A percentile compares a stretch with the other conserved stretches of the same genome.
Evolutionary conservation across 30 jellyfish, hydroid and myxozoan genomes (phyloP).

Genomic region (Pelagia noctiluca): DNA sequence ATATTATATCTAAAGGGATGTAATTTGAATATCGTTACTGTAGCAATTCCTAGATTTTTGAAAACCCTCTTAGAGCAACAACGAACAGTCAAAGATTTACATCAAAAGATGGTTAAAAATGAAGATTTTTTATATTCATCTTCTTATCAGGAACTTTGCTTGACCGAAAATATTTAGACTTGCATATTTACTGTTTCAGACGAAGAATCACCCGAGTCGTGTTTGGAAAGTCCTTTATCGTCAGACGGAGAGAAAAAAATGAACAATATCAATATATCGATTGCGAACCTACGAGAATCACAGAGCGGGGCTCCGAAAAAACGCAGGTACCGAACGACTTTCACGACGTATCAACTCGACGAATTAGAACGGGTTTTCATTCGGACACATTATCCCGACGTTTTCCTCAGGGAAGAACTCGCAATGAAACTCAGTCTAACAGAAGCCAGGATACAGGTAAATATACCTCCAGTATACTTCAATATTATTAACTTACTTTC

Average conservation of each 20-base stretch:
- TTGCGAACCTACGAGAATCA: conserved; percentile 44
- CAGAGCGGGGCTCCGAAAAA: conserved; percentile 76
- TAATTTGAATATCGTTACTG: no score
- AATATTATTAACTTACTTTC: no score
- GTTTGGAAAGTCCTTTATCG: conserved; percentile 69
- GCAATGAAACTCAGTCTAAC: conserved; percentile 89
- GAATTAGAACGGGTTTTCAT: conserved; percentile 92
- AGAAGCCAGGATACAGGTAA: conserved; percentile 97
- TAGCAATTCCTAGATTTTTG: no score
- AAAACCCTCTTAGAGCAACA: no score
- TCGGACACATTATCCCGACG: conserved; percentile 97
- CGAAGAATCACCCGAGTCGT: conserved; percentile 50
- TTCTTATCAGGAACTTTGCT: not conserved
- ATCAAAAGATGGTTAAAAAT: no score
- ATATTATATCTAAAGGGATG: no score
- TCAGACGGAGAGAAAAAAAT: conserved; percentile 73
- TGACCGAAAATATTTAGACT: not conserved
- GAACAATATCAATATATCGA: conserved; percentile 25
- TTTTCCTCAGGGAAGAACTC: conserved; percentile 92
- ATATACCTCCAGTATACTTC: not conserved
- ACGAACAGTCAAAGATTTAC: no score
- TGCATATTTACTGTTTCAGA: conserved; percentile 9
- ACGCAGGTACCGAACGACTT: conserved; percentile 94
- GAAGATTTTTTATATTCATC: not conserved
- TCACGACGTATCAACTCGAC: conserved; percentile 92